These are phyloP conservation scores for Parapristionchus giblindavisi DNA, from an alignment of 2,888 invertebrate genomes.

Conservation along the genomic window DNA sequence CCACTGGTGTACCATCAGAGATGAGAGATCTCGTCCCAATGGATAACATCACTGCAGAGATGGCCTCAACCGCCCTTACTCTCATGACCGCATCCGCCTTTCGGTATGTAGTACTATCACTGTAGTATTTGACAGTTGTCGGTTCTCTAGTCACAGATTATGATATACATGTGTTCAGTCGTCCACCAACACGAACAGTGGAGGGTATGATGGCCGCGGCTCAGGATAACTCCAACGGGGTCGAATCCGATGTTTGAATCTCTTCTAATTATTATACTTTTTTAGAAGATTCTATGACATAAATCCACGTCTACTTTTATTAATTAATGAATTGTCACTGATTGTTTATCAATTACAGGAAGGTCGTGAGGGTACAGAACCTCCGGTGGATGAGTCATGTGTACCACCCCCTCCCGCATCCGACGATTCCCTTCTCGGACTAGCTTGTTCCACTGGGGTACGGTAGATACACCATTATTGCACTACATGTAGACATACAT, in stretches of 20 bases:
- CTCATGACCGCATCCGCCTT: conserved; percentile 80
- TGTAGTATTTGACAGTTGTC: neutral
- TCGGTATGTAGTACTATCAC: conserved; percentile 36
- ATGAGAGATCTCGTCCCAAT: conserved; percentile 73
- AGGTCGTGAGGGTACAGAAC: conserved; percentile 28
- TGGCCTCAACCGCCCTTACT: conserved; percentile 93
- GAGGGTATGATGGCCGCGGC: conserved; percentile 55
- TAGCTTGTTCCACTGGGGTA: conserved; percentile 96
- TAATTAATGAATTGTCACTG: neutral
- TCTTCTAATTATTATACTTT: neutral
- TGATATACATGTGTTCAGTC: conserved; percentile 35
- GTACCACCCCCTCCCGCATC: conserved; percentile 75
- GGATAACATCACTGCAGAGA: conserved; percentile 91
- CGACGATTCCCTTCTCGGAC: conserved; percentile 91
- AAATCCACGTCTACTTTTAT: neutral
- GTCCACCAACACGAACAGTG: conserved; percentile 52
- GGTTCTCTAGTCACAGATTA: neutral
- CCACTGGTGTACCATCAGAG: neutral
- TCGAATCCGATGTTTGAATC: neutral
- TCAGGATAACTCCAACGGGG: conserved; percentile 46
- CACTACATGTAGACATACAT: neutral
- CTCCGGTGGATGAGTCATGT: conserved; percentile 28
- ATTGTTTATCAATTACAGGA: neutral
- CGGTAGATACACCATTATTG: conserved; percentile 42
- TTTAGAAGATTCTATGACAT: neutral